Evolutionary conservation across 2,797 vertebrate species (phyloP).

Genomic region (Nyctibius grandis): DNA sequence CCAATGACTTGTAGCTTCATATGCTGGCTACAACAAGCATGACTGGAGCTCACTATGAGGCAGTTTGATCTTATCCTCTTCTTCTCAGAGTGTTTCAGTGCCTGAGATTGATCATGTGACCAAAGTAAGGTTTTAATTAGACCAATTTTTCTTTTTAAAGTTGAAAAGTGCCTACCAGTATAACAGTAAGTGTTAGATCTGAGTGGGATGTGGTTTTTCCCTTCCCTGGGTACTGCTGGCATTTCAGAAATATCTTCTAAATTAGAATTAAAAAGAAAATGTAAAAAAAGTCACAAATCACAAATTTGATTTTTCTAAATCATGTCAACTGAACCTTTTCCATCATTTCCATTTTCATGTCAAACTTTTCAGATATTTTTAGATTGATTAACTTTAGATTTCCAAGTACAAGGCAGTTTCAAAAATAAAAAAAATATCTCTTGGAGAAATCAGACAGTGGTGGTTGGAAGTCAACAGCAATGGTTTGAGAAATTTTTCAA

Average conservation of each 20-base stretch:
- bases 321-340: neutral
- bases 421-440: neutral
- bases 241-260: neutral
- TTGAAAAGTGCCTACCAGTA: neutral
- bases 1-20: neutral
- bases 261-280: neutral
- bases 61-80: neutral
- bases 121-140: neutral
- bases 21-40: neutral
- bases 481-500: neutral
- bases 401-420: neutral
- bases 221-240: neutral
- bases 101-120: neutral
- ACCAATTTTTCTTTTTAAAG: neutral
- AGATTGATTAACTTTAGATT: neutral
- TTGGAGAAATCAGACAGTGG: neutral
- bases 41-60: neutral
- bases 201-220: neutral
- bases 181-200: neutral
- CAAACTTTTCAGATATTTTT: neutral
- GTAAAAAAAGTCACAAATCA: neutral
- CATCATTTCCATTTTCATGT: neutral
- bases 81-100: neutral
- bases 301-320: neutral
- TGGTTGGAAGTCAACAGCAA: neutral